Evolutionary conservation across 92 coral and sea anemone species (phyloP).

Genomic region (Phenganax marumi): DNA sequence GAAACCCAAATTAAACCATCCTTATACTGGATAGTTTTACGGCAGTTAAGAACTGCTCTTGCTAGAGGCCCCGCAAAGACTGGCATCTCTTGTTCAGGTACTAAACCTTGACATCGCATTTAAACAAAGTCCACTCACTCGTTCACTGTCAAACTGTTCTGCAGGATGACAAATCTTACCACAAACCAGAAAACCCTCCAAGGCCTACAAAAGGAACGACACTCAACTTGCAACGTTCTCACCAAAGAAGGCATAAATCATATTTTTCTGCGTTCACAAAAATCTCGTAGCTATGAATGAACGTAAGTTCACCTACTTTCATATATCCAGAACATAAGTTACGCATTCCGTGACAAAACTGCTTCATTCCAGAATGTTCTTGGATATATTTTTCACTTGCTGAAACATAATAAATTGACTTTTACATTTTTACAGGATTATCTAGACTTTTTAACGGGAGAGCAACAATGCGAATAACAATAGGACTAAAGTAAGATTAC

Average conservation of each 20-base stretch:
- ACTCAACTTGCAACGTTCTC: too few species aligned
- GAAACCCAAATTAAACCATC: too few species aligned
- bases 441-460: too few species aligned
- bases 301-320: constrained; percentile 58
- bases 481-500: too few species aligned
- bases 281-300: neutral
- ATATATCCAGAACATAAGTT: constrained; percentile 90
- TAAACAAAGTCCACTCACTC: constrained; percentile 50
- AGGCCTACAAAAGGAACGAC: constrained; percentile 51
- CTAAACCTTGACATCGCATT: neutral
- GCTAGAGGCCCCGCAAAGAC: neutral
- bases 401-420: constrained; percentile 21
- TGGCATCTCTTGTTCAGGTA: neutral
- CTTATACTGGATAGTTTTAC: too few species aligned
- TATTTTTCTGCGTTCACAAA: too few species aligned
- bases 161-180: constrained; percentile 80
- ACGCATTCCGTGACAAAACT: constrained; percentile 94
- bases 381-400: constrained; percentile 93
- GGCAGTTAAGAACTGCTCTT: too few species aligned
- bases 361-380: constrained; percentile 97
- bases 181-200: constrained; percentile 84
- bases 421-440: too few species aligned
- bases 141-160: constrained; percentile 89
- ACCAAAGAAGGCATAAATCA: neutral
- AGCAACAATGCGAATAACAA: too few species aligned